Percentiles rank a stretch among this genome's conserved stretches.
Evolutionary conservation across 2,888 invertebrate genomes (phyloP).

Genomic region (Andrena bucephala): DNA sequence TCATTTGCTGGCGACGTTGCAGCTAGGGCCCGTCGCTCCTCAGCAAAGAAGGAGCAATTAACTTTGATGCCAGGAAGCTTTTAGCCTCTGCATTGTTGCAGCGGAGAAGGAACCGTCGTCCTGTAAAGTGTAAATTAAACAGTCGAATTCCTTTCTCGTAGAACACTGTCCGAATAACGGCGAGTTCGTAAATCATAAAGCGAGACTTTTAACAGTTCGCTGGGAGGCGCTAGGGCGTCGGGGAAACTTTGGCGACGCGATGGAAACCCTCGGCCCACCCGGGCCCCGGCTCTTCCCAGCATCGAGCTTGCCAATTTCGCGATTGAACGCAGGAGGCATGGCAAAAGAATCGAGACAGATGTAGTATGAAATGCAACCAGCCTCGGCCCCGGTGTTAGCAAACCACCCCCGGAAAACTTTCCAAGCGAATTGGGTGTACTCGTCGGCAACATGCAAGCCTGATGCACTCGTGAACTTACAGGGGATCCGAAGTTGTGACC

Average conservation of each 20-base stretch:
- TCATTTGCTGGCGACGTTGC: conserved; percentile 1
- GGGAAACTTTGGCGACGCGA: too few relatives aligned
- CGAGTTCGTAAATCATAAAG: too few relatives aligned
- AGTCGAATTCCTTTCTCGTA: neutral
- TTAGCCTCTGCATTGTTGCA: neutral
- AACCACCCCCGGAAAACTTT: conserved; percentile 16
- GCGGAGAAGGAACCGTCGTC: neutral
- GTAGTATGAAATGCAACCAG: neutral
- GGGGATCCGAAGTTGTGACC: conserved; percentile 99
- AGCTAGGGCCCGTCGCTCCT: neutral
- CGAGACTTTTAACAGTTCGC: too few relatives aligned
- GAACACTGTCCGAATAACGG: neutral
- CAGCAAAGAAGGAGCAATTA: conserved; percentile 24
- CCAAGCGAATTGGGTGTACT: conserved; percentile 32
- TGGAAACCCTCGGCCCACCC: too few relatives aligned
- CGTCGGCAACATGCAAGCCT: conserved; percentile 23
- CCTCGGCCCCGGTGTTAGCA: neutral
- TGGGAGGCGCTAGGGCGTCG: too few relatives aligned
- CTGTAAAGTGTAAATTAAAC: conserved; percentile 20
- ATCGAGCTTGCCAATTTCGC: too few relatives aligned
- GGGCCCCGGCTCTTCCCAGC: too few relatives aligned
- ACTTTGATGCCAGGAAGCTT: conserved; percentile 4
- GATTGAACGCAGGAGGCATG: too few relatives aligned
- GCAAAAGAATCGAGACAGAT: neutral
- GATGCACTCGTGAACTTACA: conserved; percentile 86